These are phyloP conservation scores for Theristicus caerulescens DNA, from an alignment of 2,113 vertebrate species.

Conservation along the genomic window DNA sequence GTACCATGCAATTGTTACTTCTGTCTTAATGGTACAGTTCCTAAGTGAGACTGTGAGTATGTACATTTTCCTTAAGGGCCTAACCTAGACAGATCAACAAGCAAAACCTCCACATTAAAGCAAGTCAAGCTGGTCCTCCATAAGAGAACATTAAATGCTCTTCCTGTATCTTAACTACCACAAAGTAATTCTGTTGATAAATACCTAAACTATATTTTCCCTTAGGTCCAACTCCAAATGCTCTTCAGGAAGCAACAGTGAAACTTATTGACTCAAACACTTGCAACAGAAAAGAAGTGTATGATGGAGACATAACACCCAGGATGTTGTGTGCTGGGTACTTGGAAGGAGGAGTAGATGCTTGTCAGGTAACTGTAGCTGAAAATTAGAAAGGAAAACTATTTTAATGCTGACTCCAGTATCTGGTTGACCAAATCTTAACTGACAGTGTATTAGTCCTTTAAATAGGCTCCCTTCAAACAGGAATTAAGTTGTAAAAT, in stretches of 20 bases:
- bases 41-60: neutral
- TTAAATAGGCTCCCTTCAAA: neutral
- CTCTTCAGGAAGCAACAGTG: slow-evolving; percentile 87
- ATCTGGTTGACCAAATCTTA: neutral
- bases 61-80: neutral
- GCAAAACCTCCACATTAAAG: neutral
- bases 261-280: slow-evolving; percentile 88
- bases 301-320: slow-evolving; percentile 76
- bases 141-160: neutral
- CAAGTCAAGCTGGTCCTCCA: neutral
- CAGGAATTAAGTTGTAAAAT: neutral
- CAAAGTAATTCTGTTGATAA: neutral
- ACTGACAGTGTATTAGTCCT: neutral
- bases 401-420: neutral
- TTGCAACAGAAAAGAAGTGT: slow-evolving; percentile 77
- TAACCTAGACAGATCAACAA: neutral
- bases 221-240: slow-evolving; percentile 69
- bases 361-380: slow-evolving; percentile 85
- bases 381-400: neutral
- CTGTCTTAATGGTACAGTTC: neutral
- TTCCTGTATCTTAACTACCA: neutral
- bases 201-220: neutral
- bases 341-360: slow-evolving; percentile 83
- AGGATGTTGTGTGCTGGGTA: slow-evolving; percentile 89
- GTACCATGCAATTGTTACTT: neutral